These are phyloP conservation scores for Megalops atlanticus DNA, from an alignment of 2,113 vertebrate species.

Conservation along the genomic window DNA sequence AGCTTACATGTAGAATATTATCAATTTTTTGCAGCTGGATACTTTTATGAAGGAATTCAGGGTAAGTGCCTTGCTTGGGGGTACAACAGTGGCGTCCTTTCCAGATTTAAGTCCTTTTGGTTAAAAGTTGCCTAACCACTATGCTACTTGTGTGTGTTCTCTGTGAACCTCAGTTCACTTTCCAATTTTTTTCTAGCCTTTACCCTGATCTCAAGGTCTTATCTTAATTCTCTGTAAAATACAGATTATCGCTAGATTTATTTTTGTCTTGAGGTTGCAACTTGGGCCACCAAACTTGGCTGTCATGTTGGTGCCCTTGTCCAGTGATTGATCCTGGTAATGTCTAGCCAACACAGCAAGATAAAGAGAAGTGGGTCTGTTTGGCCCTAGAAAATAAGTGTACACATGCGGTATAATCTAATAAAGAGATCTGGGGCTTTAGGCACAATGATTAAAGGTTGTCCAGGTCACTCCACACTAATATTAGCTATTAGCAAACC, in stretches of 20 bases:
- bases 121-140: too few relatives aligned
- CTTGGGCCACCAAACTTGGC: background rate
- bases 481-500: background rate
- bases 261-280: background rate
- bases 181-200: background rate
- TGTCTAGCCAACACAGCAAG: background rate
- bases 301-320: background rate
- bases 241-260: background rate
- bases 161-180: too few relatives aligned
- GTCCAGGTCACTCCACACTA: background rate
- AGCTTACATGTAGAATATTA: background rate
- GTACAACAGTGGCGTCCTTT: too few relatives aligned
- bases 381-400: background rate
- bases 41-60: background rate
- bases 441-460: background rate
- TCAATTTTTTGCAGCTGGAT: background rate
- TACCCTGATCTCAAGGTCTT: background rate
- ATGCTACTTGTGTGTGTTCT: too few relatives aligned
- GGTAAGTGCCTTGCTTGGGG: background rate
- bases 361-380: constrained; percentile 12
- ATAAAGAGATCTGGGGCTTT: constrained; percentile 16
- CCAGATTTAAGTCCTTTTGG: background rate
- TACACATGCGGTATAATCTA: constrained; percentile 7
- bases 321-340: background rate
- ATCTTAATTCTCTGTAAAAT: background rate